Conservation (phyloP, 2,797 vertebrate species). For the Hipposideros larvatus region DNA sequence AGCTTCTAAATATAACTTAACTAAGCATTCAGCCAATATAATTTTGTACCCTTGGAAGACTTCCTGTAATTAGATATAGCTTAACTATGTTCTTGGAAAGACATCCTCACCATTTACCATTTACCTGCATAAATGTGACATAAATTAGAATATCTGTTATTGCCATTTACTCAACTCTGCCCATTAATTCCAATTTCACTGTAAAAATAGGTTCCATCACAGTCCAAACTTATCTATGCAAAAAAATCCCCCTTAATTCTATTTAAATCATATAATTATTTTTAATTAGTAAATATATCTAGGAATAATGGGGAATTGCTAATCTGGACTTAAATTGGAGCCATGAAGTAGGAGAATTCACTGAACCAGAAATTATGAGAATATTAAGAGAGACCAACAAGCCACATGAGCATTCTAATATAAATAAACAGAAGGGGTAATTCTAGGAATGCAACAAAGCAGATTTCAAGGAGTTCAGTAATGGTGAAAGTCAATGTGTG, state of each 20-base stretch:
- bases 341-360: neutral
- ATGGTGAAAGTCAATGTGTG: neutral
- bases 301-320: neutral
- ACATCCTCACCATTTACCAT: neutral
- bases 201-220: neutral
- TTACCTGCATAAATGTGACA: neutral
- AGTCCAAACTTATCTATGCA: neutral
- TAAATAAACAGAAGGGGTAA: neutral
- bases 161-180: neutral
- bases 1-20: constrained; percentile 54
- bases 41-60: neutral
- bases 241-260: neutral
- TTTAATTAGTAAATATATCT: constrained; percentile 46
- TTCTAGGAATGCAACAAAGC: neutral
- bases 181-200: neutral
- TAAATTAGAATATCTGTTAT: constrained; percentile 6
- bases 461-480: neutral
- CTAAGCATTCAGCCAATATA: constrained; percentile 12
- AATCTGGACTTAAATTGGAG: neutral
- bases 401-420: neutral
- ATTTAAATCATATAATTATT: neutral
- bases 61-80: neutral
- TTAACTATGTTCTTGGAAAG: neutral
- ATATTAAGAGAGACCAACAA: neutral
- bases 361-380: neutral